Percentiles rank a stretch among this genome's conserved stretches.
These are phyloP conservation scores for Pseudachorutes palmiensis DNA, from an alignment of 1,140 invertebrate genomes.

Conservation along the genomic window DNA sequence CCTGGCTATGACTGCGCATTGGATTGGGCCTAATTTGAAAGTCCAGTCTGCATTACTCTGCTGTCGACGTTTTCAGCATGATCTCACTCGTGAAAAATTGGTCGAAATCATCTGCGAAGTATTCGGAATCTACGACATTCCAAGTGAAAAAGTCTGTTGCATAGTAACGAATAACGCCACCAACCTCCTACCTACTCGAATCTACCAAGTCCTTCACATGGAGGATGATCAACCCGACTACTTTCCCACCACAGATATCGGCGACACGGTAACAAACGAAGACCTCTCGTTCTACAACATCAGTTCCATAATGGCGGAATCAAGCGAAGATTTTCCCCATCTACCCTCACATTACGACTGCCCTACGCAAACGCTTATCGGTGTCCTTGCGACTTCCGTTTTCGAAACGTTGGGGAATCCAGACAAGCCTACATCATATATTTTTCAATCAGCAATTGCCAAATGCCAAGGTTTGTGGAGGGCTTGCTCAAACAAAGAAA, in stretches of 20 bases:
- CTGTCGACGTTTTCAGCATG: constrained; percentile 29
- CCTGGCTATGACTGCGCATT: neutral
- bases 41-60: neutral
- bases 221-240: neutral
- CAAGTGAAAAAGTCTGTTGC: constrained; percentile 29
- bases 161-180: constrained; percentile 37
- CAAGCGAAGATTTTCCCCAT: neutral
- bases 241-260: too few species aligned
- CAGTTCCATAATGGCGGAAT: neutral
- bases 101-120: constrained; percentile 24
- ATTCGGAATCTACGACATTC: constrained; percentile 27
- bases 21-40: neutral
- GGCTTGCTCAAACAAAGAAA: neutral
- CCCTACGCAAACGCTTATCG: neutral
- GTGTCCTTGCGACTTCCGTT: neutral
- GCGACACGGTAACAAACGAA: neutral
- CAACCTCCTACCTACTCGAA: constrained; percentile 27
- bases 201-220: neutral
- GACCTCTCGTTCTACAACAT: constrained; percentile 2
- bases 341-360: constrained; percentile 15
- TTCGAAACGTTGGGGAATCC: neutral
- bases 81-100: constrained; percentile 32
- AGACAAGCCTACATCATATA: neutral
- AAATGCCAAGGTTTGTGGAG: constrained; percentile 18
- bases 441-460: neutral